phyloP scores from a whole-genome alignment of 2,888 invertebrate genomes.

The Heliconius cydno region DNA sequence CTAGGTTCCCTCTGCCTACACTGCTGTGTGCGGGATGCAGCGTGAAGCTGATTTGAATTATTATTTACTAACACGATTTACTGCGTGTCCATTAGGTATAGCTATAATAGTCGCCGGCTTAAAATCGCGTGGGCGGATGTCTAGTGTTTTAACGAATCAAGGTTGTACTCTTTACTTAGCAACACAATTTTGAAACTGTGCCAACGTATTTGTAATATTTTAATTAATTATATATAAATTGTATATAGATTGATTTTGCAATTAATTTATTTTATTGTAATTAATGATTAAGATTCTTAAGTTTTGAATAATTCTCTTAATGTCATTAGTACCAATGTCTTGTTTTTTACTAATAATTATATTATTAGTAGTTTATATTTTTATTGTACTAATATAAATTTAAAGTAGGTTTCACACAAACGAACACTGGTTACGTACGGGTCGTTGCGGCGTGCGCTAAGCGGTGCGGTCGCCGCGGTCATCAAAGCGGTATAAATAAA shows the following conservation, averaged over 20 bases:
- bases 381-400: conserved; percentile 61
- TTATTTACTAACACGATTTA: neutral
- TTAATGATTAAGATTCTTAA: neutral
- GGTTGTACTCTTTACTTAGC: conserved; percentile 28
- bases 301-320: neutral
- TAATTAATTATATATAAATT: conserved; percentile 20
- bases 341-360: conserved; percentile 51
- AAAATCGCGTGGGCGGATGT: conserved; percentile 25
- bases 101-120: conserved; percentile 18
- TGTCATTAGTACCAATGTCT: neutral
- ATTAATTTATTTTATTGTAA: conserved; percentile 20
- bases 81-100: neutral
- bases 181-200: conserved; percentile 7
- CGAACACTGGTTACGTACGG: conserved; percentile 54
- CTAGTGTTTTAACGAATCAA: conserved; percentile 22
- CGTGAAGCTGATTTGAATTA: no score
- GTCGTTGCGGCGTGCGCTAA: conserved; percentile 56
- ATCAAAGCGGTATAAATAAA: conserved; percentile 70
- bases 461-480: conserved; percentile 67
- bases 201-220: neutral
- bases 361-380: conserved; percentile 49
- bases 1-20: no score
- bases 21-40: no score
- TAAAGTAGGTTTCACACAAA: conserved; percentile 58
- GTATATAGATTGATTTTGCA: neutral